Percentiles rank a stretch among this genome's conserved stretches.
Conservation (phyloP, 2,797 vertebrate species). For the Tamandua tetradactyla region DNA sequence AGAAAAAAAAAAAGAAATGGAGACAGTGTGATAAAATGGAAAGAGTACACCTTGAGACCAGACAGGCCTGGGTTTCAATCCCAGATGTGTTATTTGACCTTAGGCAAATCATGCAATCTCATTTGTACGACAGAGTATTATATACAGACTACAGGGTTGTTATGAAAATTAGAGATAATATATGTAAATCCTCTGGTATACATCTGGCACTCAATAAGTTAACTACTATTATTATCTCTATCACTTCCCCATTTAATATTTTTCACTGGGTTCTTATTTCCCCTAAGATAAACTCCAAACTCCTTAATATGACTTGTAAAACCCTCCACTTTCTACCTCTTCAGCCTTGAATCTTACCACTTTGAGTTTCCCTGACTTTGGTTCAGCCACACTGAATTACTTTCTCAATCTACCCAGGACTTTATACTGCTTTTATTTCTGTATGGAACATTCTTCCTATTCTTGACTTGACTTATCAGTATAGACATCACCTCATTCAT, state of each 20-base stretch:
- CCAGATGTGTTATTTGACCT: neutral
- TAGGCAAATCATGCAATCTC: neutral
- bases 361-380: neutral
- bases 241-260: neutral
- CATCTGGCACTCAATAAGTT: neutral
- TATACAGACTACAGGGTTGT: neutral
- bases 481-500: neutral
- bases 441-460: neutral
- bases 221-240: neutral
- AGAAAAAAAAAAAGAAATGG: too few relatives aligned
- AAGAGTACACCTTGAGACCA: neutral
- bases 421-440: neutral
- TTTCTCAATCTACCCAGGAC: neutral
- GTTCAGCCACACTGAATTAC: neutral
- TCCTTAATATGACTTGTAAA: neutral
- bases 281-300: neutral
- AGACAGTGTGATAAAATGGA: neutral
- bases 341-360: neutral
- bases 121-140: neutral
- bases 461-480: neutral
- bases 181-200: neutral
- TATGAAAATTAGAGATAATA: slow-evolving; percentile 24
- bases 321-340: neutral
- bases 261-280: slow-evolving; percentile 19
- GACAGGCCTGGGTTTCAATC: neutral